Conservation (phyloP, 1,140 invertebrate genomes). For the Nymphalis io region DNA sequence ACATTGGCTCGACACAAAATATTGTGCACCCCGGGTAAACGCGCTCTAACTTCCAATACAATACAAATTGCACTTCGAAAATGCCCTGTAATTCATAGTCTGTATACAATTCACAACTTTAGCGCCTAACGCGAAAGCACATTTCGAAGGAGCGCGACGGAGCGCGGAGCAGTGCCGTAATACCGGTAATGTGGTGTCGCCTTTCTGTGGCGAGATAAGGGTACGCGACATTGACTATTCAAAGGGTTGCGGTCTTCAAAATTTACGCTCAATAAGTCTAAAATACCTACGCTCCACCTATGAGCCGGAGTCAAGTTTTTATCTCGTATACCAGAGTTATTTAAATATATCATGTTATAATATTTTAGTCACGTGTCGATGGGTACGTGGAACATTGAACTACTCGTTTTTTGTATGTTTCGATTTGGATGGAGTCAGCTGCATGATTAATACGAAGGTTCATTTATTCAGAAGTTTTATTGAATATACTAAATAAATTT, state of each 20-base stretch:
- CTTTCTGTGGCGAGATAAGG: constrained; percentile 80
- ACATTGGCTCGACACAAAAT: constrained; percentile 75
- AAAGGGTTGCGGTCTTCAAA: constrained; percentile 80
- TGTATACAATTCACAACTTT: constrained; percentile 64
- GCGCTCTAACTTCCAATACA: constrained; percentile 78
- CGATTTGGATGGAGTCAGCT: constrained; percentile 32
- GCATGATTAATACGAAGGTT: constrained; percentile 28
- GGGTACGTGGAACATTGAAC: constrained; percentile 40
- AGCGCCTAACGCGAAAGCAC: constrained; percentile 51
- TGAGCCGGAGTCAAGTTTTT: constrained; percentile 58
- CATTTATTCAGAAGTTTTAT: background rate
- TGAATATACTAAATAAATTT: background rate
- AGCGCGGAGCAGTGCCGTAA: constrained; percentile 61
- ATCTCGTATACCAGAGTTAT: constrained; percentile 36
- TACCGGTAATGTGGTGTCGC: constrained; percentile 80
- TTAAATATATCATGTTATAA: constrained; percentile 37
- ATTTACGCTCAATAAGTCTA: constrained; percentile 79
- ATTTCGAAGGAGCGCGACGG: constrained; percentile 45
- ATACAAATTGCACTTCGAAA: constrained; percentile 81
- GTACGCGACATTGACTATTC: constrained; percentile 80
- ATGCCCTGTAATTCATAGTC: constrained; percentile 64
- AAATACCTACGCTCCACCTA: constrained; percentile 69
- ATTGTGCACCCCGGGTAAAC: constrained; percentile 74
- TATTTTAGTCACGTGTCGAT: constrained; percentile 56
- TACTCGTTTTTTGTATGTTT: constrained; percentile 30